These are phyloP conservation scores for Oophaga pumilio DNA, from an alignment of 2,113 vertebrate species.

Conservation along the genomic window DNA sequence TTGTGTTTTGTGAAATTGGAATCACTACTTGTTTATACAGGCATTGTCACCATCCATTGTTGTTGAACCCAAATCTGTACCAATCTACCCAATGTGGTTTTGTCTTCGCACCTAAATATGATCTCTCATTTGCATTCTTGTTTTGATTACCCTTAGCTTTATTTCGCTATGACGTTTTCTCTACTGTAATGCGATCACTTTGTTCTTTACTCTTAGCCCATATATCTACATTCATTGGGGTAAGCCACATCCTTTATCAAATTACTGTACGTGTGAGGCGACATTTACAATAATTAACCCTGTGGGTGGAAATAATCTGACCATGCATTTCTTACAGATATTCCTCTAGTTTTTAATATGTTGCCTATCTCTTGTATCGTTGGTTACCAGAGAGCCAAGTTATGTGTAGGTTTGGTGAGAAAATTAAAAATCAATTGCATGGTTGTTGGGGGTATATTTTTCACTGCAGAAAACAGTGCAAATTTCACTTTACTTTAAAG, in stretches of 20 bases:
- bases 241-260: constrained; percentile 46
- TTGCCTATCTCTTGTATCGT: neutral
- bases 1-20: too few relatives aligned
- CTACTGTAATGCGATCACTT: neutral
- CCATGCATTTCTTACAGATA: constrained; percentile 6
- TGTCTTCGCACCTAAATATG: neutral
- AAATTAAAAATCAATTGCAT: too few relatives aligned
- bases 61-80: neutral
- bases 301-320: constrained; percentile 42
- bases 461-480: too few relatives aligned
- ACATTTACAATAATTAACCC: constrained; percentile 38
- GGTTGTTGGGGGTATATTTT: too few relatives aligned
- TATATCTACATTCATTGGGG: neutral
- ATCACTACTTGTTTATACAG: too few relatives aligned
- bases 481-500: too few relatives aligned
- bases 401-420: too few relatives aligned
- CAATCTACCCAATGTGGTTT: neutral
- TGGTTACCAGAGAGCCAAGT: too few relatives aligned
- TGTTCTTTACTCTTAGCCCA: neutral
- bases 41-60: too few relatives aligned
- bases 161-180: neutral
- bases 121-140: neutral
- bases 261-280: constrained; percentile 18
- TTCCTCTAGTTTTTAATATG: neutral
- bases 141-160: neutral